phyloP scores from a whole-genome alignment of 2,113 vertebrate species.

The Asarcornis scutulata region DNA sequence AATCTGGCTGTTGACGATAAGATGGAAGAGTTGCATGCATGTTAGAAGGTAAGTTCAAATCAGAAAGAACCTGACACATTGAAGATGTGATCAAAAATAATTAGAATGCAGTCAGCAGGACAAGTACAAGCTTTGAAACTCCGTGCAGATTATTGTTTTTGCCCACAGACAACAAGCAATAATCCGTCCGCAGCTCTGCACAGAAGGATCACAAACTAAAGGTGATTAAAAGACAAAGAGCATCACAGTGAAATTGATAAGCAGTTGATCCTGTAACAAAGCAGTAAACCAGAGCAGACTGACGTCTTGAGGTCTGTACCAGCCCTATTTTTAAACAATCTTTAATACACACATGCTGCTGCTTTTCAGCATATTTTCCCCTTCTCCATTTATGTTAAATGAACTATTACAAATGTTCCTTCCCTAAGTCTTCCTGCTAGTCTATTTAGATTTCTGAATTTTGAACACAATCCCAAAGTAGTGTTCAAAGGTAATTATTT shows the following conservation, averaged over 20 bases:
- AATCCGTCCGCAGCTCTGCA: not conserved
- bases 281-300: conserved; percentile 31
- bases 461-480: not conserved
- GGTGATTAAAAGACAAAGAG: conserved; percentile 47
- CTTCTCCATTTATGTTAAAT: not conserved
- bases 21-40: not conserved
- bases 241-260: conserved; percentile 8
- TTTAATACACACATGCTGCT: not conserved
- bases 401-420: not conserved
- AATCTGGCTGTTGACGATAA: not conserved
- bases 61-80: not conserved
- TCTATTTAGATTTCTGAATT: not conserved
- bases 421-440: not conserved
- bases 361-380: not conserved
- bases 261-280: not conserved
- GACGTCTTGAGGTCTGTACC: conserved; percentile 60
- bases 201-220: conserved; percentile 12
- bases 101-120: not conserved
- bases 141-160: not conserved
- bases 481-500: not conserved
- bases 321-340: not conserved
- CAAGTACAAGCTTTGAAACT: not conserved
- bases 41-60: not conserved
- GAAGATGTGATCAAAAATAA: conserved; percentile 2
- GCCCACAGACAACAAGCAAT: not conserved